These are phyloP conservation scores for Chaenogobius annularis DNA, from an alignment of 2,113 vertebrate species.

Conservation along the genomic window DNA sequence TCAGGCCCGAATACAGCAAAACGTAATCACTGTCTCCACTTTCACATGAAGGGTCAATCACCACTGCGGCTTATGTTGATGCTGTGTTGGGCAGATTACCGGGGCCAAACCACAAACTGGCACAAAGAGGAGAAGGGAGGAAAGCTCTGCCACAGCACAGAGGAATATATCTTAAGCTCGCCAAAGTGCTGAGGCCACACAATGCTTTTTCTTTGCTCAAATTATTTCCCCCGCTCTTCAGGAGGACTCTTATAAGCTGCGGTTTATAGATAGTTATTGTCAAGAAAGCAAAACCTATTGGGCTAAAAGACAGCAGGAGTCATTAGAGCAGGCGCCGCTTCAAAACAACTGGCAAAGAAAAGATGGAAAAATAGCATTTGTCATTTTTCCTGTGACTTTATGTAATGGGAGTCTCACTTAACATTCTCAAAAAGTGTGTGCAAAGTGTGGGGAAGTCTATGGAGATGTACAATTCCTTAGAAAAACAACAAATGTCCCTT, in stretches of 20 bases:
- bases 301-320: slow-evolving; percentile 59
- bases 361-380: neutral
- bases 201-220: slow-evolving; percentile 57
- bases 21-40: slow-evolving; percentile 66
- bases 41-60: slow-evolving; percentile 72
- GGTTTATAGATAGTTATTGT: slow-evolving; percentile 81
- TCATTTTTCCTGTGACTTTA: neutral
- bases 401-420: neutral
- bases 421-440: neutral
- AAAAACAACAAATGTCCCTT: too few relatives aligned
- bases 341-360: slow-evolving; percentile 13
- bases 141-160: slow-evolving; percentile 43
- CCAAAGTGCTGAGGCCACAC: slow-evolving; percentile 74
- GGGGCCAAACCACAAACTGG: slow-evolving; percentile 63
- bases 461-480: too few relatives aligned
- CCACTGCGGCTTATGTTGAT: slow-evolving; percentile 68
- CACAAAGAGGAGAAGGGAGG: slow-evolving; percentile 13
- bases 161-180: slow-evolving; percentile 64
- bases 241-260: slow-evolving; percentile 77
- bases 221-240: slow-evolving; percentile 74
- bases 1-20: slow-evolving; percentile 17
- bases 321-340: slow-evolving; percentile 60
- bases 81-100: slow-evolving; percentile 70
- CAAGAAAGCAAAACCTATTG: slow-evolving; percentile 29
- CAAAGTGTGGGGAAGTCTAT: neutral